Percentiles rank a stretch among this genome's conserved stretches.
These are phyloP conservation scores for Takifugu flavidus DNA, from an alignment of 2,113 vertebrate species.

Conservation along the genomic window DNA sequence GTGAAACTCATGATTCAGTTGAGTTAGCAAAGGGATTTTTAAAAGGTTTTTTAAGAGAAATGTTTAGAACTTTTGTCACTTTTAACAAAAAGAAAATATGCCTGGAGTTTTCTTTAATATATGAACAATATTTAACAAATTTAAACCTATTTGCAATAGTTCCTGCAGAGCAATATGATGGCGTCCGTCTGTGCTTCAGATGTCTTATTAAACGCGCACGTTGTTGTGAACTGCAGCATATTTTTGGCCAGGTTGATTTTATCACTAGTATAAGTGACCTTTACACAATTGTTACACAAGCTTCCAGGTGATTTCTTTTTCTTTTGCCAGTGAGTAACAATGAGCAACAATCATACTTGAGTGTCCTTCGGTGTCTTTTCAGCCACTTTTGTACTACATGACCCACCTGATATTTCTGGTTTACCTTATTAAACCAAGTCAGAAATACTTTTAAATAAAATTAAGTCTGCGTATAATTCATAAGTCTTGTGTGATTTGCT, in stretches of 20 bases:
- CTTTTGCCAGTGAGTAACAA: too few species aligned
- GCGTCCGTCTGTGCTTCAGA: neutral
- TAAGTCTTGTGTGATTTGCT: conserved; percentile 7
- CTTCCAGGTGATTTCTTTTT: too few species aligned
- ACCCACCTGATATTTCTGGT: neutral
- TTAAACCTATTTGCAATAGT: neutral
- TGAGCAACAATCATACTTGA: too few species aligned
- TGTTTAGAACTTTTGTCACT: neutral
- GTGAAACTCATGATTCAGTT: conserved; percentile 14
- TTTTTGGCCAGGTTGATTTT: conserved; percentile 1
- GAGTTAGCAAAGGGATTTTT: conserved; percentile 34
- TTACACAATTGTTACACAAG: neutral
- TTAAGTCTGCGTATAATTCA: conserved; percentile 12
- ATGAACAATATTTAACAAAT: too few species aligned
- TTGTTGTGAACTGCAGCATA: too few species aligned
- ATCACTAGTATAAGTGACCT: conserved; percentile 3
- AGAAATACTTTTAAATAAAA: conserved; percentile 20
- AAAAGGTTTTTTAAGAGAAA: neutral
- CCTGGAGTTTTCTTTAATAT: too few species aligned
- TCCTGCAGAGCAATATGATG: conserved; percentile 3
- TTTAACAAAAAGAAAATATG: neutral
- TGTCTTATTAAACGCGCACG: neutral
- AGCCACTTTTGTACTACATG: neutral
- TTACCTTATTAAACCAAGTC: neutral
- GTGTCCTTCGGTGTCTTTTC: too few species aligned